Percentiles rank a stretch among this genome's conserved stretches.
These are phyloP conservation scores for Apoderus coryli DNA, from an alignment of 2,888 invertebrate genomes.

Conservation along the genomic window DNA sequence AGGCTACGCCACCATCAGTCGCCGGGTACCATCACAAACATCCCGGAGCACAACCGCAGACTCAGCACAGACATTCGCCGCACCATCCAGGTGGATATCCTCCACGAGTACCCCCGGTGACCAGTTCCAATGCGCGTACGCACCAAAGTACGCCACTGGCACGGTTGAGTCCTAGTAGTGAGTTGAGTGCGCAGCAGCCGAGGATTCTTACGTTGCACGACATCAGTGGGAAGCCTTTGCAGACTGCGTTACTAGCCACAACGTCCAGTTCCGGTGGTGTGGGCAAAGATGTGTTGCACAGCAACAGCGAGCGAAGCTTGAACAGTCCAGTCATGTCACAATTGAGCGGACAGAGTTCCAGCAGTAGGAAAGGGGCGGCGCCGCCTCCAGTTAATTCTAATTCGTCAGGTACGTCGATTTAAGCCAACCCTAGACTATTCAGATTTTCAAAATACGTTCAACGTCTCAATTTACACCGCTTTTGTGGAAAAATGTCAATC, in stretches of 20 bases:
- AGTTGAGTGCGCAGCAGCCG: slow-evolving; percentile 80
- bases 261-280: slow-evolving; percentile 70
- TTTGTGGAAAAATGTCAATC: too few relatives aligned
- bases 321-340: slow-evolving; percentile 90
- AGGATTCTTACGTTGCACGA: slow-evolving; percentile 86
- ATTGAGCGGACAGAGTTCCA: slow-evolving; percentile 73
- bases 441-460: too few relatives aligned
- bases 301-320: slow-evolving; percentile 79
- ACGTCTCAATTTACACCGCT: too few relatives aligned
- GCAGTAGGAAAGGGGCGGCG: slow-evolving; percentile 48
- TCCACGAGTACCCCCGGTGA: slow-evolving; percentile 51
- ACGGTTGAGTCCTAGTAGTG: slow-evolving; percentile 80
- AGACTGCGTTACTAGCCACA: slow-evolving; percentile 77
- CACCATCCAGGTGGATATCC: slow-evolving; percentile 57
- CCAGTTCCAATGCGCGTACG: slow-evolving; percentile 57
- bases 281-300: slow-evolving; percentile 71
- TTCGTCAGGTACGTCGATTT: too few relatives aligned
- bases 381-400: slow-evolving; percentile 54
- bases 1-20: slow-evolving; percentile 70
- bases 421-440: too few relatives aligned
- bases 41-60: slow-evolving; percentile 44
- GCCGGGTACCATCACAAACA: slow-evolving; percentile 69
- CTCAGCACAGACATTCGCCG: slow-evolving; percentile 65
- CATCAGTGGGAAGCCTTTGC: slow-evolving; percentile 83
- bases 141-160: slow-evolving; percentile 83